phyloP scores from a whole-genome alignment of 2,113 vertebrate species.

The Hippocampus zosterae region DNA sequence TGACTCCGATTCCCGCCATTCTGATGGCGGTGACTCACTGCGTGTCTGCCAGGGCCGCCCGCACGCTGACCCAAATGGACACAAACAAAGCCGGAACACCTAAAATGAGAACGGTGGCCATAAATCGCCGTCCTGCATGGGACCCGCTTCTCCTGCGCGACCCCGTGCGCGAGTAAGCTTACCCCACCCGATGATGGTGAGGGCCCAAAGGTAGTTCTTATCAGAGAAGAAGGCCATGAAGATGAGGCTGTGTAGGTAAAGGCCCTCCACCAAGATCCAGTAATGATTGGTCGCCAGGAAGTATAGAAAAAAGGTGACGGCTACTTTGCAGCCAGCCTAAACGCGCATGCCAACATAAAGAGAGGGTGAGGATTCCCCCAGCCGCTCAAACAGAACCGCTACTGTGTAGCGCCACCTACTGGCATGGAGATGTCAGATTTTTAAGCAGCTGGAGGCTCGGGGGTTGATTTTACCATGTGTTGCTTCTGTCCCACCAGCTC shows the following conservation, averaged over 20 bases:
- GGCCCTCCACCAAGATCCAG: conserved; percentile 90
- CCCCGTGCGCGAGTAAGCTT: conserved; percentile 19
- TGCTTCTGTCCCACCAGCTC: conserved; percentile 53
- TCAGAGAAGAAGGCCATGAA: conserved; percentile 92
- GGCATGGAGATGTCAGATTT: too few species aligned
- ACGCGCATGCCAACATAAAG: neutral
- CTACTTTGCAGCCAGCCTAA: conserved; percentile 86
- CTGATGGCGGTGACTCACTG: conserved; percentile 67
- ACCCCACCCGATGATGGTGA: conserved; percentile 91
- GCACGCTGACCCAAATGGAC: conserved; percentile 77
- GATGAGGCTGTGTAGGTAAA: conserved; percentile 89
- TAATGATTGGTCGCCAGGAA: conserved; percentile 92
- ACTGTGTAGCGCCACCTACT: too few species aligned
- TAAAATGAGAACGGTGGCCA: conserved; percentile 21
- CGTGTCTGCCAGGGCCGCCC: conserved; percentile 78
- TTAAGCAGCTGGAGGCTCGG: too few species aligned
- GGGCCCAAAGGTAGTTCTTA: conserved; percentile 85
- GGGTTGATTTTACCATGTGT: conserved; percentile 69
- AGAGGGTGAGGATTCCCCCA: neutral
- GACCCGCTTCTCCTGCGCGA: neutral
- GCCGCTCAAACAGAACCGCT: too few species aligned
- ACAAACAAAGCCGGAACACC: conserved; percentile 81
- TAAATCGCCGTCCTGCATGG: too few species aligned
- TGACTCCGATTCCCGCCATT: neutral
- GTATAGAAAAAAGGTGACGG: conserved; percentile 86